Evolutionary conservation across 1,140 invertebrate species (phyloP), one percentile per base, ranked within the genome.

Genomic region (Leptinotarsa lineolata): DNA sequence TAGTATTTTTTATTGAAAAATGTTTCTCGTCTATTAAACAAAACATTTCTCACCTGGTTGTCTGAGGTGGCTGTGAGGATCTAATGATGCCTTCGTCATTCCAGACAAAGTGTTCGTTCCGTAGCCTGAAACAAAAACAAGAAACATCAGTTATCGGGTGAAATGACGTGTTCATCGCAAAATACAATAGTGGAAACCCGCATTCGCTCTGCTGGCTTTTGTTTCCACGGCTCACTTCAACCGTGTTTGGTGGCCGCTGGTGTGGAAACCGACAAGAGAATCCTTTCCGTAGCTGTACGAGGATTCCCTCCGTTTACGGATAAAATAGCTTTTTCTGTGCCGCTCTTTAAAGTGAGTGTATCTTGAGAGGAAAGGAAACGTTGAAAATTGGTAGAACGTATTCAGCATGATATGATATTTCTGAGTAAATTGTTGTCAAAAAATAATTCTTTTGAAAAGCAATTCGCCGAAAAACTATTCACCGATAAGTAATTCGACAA

Each of bases 51-150:
- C 86, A 94, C 93, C 93, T 88, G 93, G 93, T 87, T 95, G 93
- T 84, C 93, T 88, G 77, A 95, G 89, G 88, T 95, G 93, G 79
- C 92, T 90, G 85, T 95, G 93, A 70, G 93, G 91, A 85, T 95
- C 93, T 81, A 94, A 85, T 73, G 91, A 91, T 77, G 92, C 90
- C 86, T 95, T 94, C 59, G 90, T 88, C 85, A 91, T 88, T 15
- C 84, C 85, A 58, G 89, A 89, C 77, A 93, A 82, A 60, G 90
- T 89, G 86, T 94, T 93, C 81, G 90, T 90, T 79, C 81, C 81
- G 76, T 83, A 83, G 66, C 81, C 82, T 82, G 66, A 12, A 82
- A 82, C 63, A 74, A 77, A 73, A 74, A 12, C 58, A 44, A 13
- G 13, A 45, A 68, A 21, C n/a, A 45, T n/a, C 21, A 63, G 61